Evolutionary conservation across 2,113 vertebrate species (phyloP).

Genomic region (Bungarus multicinctus): DNA sequence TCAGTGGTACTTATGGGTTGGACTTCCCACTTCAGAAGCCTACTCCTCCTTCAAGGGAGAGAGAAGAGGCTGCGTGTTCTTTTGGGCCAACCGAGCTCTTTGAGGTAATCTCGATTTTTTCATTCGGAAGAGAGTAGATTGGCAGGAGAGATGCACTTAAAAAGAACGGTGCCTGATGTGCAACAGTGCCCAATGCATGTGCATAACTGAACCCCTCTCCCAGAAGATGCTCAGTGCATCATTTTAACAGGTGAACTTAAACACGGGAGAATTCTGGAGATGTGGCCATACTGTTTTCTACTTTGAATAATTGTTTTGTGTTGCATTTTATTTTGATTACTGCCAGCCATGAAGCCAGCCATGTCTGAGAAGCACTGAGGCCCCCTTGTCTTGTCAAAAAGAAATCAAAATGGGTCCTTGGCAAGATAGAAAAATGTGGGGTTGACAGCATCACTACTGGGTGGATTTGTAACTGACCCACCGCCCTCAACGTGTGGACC

Average conservation of each 20-base stretch:
- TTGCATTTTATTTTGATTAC: neutral
- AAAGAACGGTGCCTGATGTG: neutral
- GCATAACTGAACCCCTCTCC: neutral
- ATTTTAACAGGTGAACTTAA: neutral
- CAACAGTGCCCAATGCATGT: neutral
- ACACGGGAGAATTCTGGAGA: neutral
- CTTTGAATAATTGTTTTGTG: neutral
- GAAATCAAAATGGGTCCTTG: neutral
- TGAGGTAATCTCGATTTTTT: neutral
- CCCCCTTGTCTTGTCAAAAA: neutral
- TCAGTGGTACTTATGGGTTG: neutral
- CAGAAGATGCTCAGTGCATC: neutral
- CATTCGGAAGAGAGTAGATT: neutral
- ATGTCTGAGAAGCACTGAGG: neutral
- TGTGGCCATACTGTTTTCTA: neutral
- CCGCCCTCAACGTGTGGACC: neutral
- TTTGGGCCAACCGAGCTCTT: neutral
- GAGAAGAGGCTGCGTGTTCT: neutral
- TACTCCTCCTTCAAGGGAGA: neutral
- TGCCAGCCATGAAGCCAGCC: neutral
- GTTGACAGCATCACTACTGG: neutral
- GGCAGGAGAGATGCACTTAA: neutral
- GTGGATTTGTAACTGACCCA: neutral
- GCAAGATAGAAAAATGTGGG: neutral
- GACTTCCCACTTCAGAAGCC: neutral